Evolutionary conservation across 2,797 vertebrate genomes (phyloP), one percentile per base, ranked within the genome.

Genomic region (Argentina silus): DNA sequence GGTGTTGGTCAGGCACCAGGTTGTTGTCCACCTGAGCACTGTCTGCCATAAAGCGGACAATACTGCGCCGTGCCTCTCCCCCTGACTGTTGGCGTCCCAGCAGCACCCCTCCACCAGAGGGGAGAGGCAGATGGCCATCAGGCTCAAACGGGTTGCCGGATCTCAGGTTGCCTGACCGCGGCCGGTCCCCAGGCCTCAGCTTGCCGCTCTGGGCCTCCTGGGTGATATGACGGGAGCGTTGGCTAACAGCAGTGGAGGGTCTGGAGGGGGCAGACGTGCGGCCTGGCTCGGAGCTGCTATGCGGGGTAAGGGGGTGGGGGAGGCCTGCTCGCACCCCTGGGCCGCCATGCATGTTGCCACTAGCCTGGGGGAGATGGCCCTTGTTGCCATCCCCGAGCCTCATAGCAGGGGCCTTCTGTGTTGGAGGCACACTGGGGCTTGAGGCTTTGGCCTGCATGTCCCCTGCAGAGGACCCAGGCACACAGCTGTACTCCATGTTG

Each of bases 11-110:
- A 19, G 97, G 88, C 62, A 95, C 91, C 0, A 95, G 60, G 23
- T 96, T 97, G 88, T 93, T 93, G 60, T 99, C 98, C 0, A 96
- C 95, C 82, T 97, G 98, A 70, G 94, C 86, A 23, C 93, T 89
- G 6, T 99, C 98, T 0, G 96, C 84, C 97, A 98, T 98, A 56
- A 99, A 99, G 63, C 97, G 95, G 47, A 98, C 96, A 3, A 99
- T 98, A 73, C 96, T 94, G 86, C 97, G 94, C 57, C 97, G 95
- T 3, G 95, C 91, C 66, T 94, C 93, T 0, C 94, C 72, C 8
- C 95, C 90, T 0, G 92, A 78, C 78, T 98, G 97, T 0, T 97
- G 93, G 17, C 97, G 93, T 60, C 96, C 87, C 65, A 99, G 93
- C 80, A 99, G 95, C 91, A 97, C 96, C 14, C 95, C 95, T 43